Conservation (phyloP, 2,888 invertebrate species). For the Drosophila subquinaria region DNA sequence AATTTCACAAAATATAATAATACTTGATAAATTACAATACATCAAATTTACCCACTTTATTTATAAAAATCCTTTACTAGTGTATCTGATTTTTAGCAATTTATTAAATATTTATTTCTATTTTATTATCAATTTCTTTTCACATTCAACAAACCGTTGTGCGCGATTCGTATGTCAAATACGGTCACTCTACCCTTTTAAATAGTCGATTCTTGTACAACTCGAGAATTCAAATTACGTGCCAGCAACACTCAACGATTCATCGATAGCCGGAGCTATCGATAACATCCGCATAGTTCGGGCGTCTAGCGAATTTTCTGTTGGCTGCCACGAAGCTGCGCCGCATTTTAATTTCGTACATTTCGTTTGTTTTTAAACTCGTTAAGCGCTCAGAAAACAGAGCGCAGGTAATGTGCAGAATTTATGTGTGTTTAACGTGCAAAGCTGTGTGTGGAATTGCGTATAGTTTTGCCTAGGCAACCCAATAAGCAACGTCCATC, state of each 20-base stretch:
- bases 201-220: neutral
- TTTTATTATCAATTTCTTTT: neutral
- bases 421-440: constrained; percentile 22
- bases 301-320: constrained; percentile 45
- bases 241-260: neutral
- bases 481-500: constrained; percentile 23
- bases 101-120: neutral
- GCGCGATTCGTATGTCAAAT: neutral
- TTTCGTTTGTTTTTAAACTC: constrained; percentile 45
- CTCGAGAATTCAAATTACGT: neutral
- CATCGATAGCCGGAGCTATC: constrained; percentile 24
- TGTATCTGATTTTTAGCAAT: neutral
- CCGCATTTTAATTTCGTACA: constrained; percentile 43
- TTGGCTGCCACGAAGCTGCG: constrained; percentile 54
- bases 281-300: constrained; percentile 24
- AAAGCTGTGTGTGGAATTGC: constrained; percentile 28
- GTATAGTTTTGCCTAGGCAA: constrained; percentile 25
- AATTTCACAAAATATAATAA: neutral
- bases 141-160: neutral
- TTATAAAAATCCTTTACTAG: neutral
- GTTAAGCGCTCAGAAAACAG: constrained; percentile 7
- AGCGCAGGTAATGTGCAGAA: constrained; percentile 42
- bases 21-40: neutral
- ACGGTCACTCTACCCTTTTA: constrained; percentile 12
- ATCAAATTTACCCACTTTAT: neutral